Evolutionary conservation across 92 coral and sea anemone genomes (phyloP).

Genomic region (Meandrina meandrites): DNA sequence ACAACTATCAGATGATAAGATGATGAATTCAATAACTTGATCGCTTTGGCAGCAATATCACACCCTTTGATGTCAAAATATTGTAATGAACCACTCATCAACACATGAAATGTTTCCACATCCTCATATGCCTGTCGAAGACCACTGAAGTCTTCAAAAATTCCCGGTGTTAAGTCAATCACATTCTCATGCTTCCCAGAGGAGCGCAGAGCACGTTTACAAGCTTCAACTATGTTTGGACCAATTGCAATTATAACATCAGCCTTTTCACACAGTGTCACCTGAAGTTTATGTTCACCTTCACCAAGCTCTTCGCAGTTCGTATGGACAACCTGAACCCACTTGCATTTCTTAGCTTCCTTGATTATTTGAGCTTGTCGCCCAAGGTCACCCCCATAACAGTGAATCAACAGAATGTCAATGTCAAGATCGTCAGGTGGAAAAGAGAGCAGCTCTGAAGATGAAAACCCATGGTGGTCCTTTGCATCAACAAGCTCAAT

Average conservation of each 20-base stretch:
- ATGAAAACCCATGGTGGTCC: not conserved
- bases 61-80: constrained; percentile 26
- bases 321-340: constrained; percentile 35
- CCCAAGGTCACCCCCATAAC: constrained; percentile 13
- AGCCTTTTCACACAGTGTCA: constrained; percentile 24
- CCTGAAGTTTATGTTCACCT: constrained; percentile 1
- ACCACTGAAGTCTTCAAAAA: constrained; percentile 4
- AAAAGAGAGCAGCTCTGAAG: constrained; percentile 6
- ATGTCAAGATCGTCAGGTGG: constrained; percentile 30
- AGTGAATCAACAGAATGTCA: constrained; percentile 22
- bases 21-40: constrained; percentile 6
- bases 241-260: constrained; percentile 34
- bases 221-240: constrained; percentile 9
- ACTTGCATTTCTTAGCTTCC: constrained; percentile 31
- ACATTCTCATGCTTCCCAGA: constrained; percentile 2
- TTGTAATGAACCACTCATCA: constrained; percentile 1
- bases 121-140: not conserved
- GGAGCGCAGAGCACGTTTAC: not conserved
- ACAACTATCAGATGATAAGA: constrained; percentile 15
- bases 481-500: constrained; percentile 27
- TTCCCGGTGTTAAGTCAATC: constrained; percentile 26
- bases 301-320: constrained; percentile 1
- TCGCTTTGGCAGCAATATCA: constrained; percentile 42
- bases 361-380: constrained; percentile 30
- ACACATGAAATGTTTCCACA: not conserved